Evolutionary conservation across 2,888 invertebrate genomes (phyloP).

Genomic region (Caradrina clavipalpis): DNA sequence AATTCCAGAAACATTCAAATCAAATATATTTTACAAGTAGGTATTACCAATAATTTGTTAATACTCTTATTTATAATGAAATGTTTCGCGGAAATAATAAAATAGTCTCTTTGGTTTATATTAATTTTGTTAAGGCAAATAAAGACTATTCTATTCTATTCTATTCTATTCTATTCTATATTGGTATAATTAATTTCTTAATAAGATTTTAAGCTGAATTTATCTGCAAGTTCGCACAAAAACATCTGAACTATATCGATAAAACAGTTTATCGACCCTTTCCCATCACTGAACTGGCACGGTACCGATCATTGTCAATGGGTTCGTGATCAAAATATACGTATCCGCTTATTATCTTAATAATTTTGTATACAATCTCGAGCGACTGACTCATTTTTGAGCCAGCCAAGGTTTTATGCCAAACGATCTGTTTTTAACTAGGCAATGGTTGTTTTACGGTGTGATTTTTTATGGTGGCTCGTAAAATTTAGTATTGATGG

Average conservation of each 20-base stretch:
- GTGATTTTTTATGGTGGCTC: constrained; percentile 58
- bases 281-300: constrained; percentile 76
- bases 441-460: constrained; percentile 61
- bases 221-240: neutral
- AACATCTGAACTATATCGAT: neutral
- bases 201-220: neutral
- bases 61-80: too few species aligned
- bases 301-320: constrained; percentile 90
- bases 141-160: too few species aligned
- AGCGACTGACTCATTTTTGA: constrained; percentile 88
- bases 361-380: constrained; percentile 88
- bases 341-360: constrained; percentile 91
- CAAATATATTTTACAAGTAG: too few species aligned
- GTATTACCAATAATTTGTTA: too few species aligned
- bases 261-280: constrained; percentile 10
- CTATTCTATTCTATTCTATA: too few species aligned
- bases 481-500: constrained; percentile 58
- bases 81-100: too few species aligned
- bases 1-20: too few species aligned
- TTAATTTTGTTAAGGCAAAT: too few species aligned
- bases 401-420: constrained; percentile 83
- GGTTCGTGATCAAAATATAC: constrained; percentile 90
- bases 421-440: constrained; percentile 78
- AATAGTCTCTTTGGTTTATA: too few species aligned
- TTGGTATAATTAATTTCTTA: neutral